Evolutionary conservation across 2,113 vertebrate genomes (phyloP), one percentile per base, ranked within the genome.

Genomic region (Chaetodon auriga): DNA sequence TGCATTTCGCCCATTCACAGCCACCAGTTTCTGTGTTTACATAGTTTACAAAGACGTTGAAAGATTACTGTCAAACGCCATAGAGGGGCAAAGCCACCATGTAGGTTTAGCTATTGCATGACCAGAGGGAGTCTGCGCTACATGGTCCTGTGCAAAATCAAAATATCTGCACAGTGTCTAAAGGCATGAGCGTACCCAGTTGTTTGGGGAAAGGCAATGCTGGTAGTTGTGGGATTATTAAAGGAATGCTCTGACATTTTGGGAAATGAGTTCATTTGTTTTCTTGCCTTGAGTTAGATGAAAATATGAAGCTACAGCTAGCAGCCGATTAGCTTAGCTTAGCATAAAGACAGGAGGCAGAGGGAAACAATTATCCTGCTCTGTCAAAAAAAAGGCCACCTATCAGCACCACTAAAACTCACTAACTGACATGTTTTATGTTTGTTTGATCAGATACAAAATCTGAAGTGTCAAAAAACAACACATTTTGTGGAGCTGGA

Each of bases 11-110:
- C 78, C 70, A 63, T 75, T 78, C 51, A 48, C 75, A 64, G 73
- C 82, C 68, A 68, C 68, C 6, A 63, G 74, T 51, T 84, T 51
- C 69, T 78, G 78, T 90, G 92, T 95, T 95, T 93, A 93, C 92
- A 92, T 90, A 92, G 87, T 93, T 95, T 78, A 84, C 78, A 83
- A 78, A 84, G 85, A 87, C 66, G 85, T 19, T 93, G 89, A 94
- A 87, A 92, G 92, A 94, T 89, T 88, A 81, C 86, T 83, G 91
- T 93, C 92, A 92, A 92, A 92, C 76, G 61, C 75, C 80, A 72
- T 73, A 62, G 84, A 87, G 80, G 81, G 69, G 80, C 77, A 89
- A 91, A 90, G 87, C 83, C 87, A 81, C 70, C 82, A 76, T 87
- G 77, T 79, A 85, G 75, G 78, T 80, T 86, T n/a, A 80, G 65